phyloP scores from a whole-genome alignment of 1,140 invertebrate genomes.

The Stegodyphus dumicola region DNA sequence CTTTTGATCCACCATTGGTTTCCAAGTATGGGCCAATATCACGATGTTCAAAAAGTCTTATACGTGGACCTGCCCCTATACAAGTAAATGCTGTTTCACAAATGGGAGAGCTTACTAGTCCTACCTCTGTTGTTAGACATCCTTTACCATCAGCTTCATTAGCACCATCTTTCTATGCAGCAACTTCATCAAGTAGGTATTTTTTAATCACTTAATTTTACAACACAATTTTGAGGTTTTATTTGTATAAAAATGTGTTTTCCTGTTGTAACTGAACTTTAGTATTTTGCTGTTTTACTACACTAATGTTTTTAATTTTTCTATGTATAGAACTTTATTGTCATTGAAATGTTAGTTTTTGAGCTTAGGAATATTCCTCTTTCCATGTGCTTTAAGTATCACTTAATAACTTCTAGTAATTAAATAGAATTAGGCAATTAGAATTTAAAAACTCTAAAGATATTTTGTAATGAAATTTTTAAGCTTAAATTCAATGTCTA shows the following conservation, averaged over 20 bases:
- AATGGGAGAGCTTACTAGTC: slow-evolving; percentile 61
- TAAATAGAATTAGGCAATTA: too few relatives aligned
- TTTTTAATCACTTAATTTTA: background rate
- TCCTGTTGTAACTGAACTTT: too few relatives aligned
- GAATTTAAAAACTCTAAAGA: too few relatives aligned
- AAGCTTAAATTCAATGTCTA: too few relatives aligned
- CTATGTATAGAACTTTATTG: background rate
- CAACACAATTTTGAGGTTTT: background rate
- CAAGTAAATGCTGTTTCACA: slow-evolving; percentile 62
- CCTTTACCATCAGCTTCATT: slow-evolving; percentile 58
- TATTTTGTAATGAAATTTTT: too few relatives aligned
- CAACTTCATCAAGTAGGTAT: slow-evolving; percentile 19
- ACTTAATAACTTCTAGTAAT: too few relatives aligned
- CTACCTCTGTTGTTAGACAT: slow-evolving; percentile 56
- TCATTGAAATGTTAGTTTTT: background rate
- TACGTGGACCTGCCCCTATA: slow-evolving; percentile 47
- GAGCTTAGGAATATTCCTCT: too few relatives aligned
- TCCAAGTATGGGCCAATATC: slow-evolving; percentile 86
- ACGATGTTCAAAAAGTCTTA: slow-evolving; percentile 73
- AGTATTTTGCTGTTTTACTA: background rate
- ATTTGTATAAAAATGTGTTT: background rate
- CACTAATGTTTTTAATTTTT: background rate
- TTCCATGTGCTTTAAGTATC: too few relatives aligned
- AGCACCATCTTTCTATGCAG: slow-evolving; percentile 50
- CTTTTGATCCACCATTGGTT: slow-evolving; percentile 78